Percentiles rank a stretch among this genome's conserved stretches.
Evolutionary conservation across 2,888 invertebrate genomes (phyloP).

Genomic region (Pterostichus madidus): DNA sequence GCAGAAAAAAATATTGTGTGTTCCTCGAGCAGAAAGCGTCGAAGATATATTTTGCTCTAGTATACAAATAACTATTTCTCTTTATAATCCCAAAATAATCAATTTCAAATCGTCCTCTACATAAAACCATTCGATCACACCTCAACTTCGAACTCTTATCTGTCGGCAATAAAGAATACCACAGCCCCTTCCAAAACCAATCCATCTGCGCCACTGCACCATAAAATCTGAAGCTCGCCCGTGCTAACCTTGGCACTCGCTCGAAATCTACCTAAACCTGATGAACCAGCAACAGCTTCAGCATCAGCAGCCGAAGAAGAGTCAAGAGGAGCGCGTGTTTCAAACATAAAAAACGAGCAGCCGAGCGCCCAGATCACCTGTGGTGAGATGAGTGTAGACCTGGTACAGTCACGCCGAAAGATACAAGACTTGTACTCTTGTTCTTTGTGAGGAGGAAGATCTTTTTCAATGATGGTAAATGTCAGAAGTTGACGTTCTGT

Average conservation of each 20-base stretch:
- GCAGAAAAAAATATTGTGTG: no score
- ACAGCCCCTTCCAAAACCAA: no score
- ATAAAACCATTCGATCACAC: no score
- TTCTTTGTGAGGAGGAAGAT: background rate
- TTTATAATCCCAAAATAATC: no score
- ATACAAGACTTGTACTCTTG: background rate
- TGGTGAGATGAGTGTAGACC: slow-evolving; percentile 47
- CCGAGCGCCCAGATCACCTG: slow-evolving; percentile 48
- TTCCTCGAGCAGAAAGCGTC: no score
- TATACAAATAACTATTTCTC: no score
- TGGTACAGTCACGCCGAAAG: slow-evolving; percentile 43
- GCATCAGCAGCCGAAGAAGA: slow-evolving; percentile 7
- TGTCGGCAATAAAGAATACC: no score
- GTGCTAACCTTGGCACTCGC: slow-evolving; percentile 16
- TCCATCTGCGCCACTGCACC: background rate
- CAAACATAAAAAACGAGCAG: slow-evolving; percentile 47
- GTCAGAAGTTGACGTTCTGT: background rate
- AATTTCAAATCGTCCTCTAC: no score
- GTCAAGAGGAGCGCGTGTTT: background rate
- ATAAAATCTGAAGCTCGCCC: background rate
- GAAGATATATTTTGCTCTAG: no score
- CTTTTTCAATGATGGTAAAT: background rate
- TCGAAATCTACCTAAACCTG: slow-evolving; percentile 6
- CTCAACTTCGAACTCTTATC: no score
- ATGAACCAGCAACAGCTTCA: background rate